Evolutionary conservation across 1,140 invertebrate genomes (phyloP).

Genomic region (Drosophila azteca): DNA sequence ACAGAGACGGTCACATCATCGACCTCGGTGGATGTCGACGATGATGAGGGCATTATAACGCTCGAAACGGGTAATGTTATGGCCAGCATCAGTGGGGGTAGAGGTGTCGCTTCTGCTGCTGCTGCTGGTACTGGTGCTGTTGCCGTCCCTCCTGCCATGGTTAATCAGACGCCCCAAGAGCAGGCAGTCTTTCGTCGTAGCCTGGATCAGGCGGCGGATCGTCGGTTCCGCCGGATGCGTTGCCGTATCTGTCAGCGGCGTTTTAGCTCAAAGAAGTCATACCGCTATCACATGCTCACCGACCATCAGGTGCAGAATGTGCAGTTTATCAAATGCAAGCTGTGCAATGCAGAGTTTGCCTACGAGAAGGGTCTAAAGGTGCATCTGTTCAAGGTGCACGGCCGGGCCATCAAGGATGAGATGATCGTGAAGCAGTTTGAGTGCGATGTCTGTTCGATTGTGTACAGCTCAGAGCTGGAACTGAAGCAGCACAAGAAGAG

Average conservation of each 20-base stretch:
- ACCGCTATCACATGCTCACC: slow-evolving; percentile 82
- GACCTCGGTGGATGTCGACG: not conserved
- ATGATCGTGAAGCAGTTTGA: slow-evolving; percentile 82
- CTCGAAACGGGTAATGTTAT: no score
- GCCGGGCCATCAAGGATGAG: slow-evolving; percentile 71
- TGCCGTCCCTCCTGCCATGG: slow-evolving; percentile 55
- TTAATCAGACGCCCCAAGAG: slow-evolving; percentile 60
- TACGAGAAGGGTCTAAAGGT: slow-evolving; percentile 83
- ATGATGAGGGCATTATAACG: no score
- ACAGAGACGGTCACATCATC: slow-evolving; percentile 8
- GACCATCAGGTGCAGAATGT: slow-evolving; percentile 83
- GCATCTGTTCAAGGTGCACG: slow-evolving; percentile 83
- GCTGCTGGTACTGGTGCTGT: not conserved
- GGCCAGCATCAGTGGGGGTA: no score
- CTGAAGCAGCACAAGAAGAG: slow-evolving; percentile 72
- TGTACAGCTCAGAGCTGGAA: slow-evolving; percentile 74
- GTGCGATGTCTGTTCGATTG: slow-evolving; percentile 81
- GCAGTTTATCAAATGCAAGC: slow-evolving; percentile 81
- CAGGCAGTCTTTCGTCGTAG: slow-evolving; percentile 72
- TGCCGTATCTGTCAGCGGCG: slow-evolving; percentile 81
- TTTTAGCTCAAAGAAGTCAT: slow-evolving; percentile 81
- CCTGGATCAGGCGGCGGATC: slow-evolving; percentile 76
- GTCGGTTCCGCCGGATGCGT: slow-evolving; percentile 79
- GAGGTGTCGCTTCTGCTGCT: not conserved
- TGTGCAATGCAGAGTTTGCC: slow-evolving; percentile 82